phyloP scores from a whole-genome alignment of 2,888 invertebrate species.

The Conops quadrifasciatus region DNA sequence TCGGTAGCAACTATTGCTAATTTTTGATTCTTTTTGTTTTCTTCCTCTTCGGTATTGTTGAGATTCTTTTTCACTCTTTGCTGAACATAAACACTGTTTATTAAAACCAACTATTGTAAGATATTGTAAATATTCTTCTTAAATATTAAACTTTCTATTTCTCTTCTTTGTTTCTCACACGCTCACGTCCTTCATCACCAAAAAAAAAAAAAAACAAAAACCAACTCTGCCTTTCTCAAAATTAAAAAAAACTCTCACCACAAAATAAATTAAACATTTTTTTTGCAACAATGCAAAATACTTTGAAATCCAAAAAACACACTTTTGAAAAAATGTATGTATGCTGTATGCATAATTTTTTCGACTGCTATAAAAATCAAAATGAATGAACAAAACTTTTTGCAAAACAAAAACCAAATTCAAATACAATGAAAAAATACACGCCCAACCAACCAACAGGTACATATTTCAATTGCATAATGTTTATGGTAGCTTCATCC shows the following conservation, averaged over 20 bases:
- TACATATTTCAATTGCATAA: conserved; percentile 99
- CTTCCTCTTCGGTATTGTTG: too few species aligned
- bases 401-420: conserved; percentile 16
- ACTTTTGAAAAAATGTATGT: conserved; percentile 14
- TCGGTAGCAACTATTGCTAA: too few species aligned
- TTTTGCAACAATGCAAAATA: conserved; percentile 11
- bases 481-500: conserved; percentile 99
- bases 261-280: conserved; percentile 10
- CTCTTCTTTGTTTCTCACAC: conserved; percentile 24
- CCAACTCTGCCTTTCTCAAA: conserved; percentile 19
- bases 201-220: conserved; percentile 13
- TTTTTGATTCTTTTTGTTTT: too few species aligned
- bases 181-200: conserved; percentile 19
- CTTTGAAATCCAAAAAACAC: background rate
- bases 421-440: conserved; percentile 47
- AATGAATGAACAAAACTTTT: conserved; percentile 10
- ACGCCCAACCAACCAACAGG: conserved; percentile 70
- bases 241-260: background rate
- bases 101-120: background rate
- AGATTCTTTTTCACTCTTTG: too few species aligned
- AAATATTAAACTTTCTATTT: conserved; percentile 22
- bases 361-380: background rate
- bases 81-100: too few species aligned
- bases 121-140: conserved; percentile 23
- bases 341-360: background rate